Evolutionary conservation across 2,888 invertebrate species (phyloP).

Genomic region (Drosophila nr. perissopoda): DNA sequence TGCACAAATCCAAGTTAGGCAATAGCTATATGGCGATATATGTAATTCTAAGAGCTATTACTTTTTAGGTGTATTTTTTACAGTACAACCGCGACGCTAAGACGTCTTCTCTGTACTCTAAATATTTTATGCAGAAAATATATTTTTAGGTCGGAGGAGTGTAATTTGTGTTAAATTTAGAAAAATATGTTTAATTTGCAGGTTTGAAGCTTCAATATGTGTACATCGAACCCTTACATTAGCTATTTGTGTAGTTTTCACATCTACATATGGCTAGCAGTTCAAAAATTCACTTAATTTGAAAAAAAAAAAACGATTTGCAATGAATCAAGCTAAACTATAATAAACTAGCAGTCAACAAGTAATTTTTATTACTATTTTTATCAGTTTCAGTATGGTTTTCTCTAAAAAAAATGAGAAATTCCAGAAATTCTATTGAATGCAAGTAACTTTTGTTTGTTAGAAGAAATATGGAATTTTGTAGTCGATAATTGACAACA

Average conservation of each 20-base stretch:
- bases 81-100: not conserved
- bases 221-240: not conserved
- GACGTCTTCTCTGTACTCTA: not conserved
- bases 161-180: not conserved
- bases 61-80: too few relatives aligned
- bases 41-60: not conserved
- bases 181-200: not conserved
- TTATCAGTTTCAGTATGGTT: too few relatives aligned
- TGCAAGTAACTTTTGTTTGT: not conserved
- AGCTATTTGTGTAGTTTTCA: not conserved
- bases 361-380: too few relatives aligned
- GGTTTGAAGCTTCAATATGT: not conserved
- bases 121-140: not conserved
- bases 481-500: not conserved
- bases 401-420: too few relatives aligned
- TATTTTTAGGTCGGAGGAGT: not conserved
- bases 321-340: not conserved
- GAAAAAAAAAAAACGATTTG: too few relatives aligned
- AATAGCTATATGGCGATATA: not conserved
- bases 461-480: not conserved
- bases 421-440: not conserved
- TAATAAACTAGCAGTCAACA: not conserved
- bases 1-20: not conserved
- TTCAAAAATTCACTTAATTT: not conserved
- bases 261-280: not conserved